Evolutionary conservation across 2,113 vertebrate species (phyloP).

Genomic region (Ctenodactylus gundi): DNA sequence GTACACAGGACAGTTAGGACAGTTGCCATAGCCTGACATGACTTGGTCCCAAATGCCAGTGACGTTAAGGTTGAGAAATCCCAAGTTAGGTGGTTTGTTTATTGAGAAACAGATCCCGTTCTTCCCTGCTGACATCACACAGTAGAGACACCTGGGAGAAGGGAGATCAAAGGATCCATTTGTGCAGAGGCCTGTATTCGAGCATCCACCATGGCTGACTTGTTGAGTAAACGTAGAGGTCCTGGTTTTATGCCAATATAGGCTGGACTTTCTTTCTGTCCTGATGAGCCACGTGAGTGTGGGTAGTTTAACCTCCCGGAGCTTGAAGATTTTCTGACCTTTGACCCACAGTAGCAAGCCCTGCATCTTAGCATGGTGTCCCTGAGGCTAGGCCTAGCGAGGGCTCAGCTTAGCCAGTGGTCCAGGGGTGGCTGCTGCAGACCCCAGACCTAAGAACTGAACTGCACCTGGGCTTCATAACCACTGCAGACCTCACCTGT

Average conservation of each 20-base stretch:
- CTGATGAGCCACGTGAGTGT: neutral
- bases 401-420: neutral
- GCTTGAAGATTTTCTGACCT: neutral
- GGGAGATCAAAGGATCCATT: too few relatives aligned
- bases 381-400: too few relatives aligned
- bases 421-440: neutral
- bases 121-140: neutral
- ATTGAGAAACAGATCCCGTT: neutral
- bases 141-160: too few relatives aligned
- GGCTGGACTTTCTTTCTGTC: too few relatives aligned
- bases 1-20: too few relatives aligned
- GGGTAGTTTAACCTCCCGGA: neutral
- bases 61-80: neutral
- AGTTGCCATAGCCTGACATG: too few relatives aligned
- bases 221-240: neutral
- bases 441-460: too few relatives aligned
- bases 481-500: neutral
- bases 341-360: too few relatives aligned
- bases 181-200: too few relatives aligned
- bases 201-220: too few relatives aligned
- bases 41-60: neutral
- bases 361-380: too few relatives aligned
- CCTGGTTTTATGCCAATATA: too few relatives aligned
- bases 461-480: neutral
- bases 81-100: neutral